Conservation (phyloP, 1,140 invertebrate genomes). For the Listronotus oregonensis region DNA sequence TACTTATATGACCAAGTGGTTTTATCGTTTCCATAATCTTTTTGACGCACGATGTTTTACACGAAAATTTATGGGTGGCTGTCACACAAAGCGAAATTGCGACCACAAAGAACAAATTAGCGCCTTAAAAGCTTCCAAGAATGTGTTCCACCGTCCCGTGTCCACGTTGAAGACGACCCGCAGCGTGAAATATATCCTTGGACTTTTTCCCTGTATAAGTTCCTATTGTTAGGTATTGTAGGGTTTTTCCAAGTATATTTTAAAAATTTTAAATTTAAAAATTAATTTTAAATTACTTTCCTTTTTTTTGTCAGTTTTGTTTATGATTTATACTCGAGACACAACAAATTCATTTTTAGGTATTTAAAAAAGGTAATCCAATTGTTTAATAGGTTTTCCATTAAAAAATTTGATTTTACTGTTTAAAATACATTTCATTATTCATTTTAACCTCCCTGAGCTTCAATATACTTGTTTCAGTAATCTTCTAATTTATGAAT, state of each 20-base stretch:
- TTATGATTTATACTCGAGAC: too few relatives aligned
- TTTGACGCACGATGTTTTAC: slow-evolving; percentile 23
- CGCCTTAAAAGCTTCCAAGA: slow-evolving; percentile 39
- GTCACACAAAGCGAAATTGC: slow-evolving; percentile 35
- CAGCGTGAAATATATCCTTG: slow-evolving; percentile 40
- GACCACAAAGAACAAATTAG: slow-evolving; percentile 40
- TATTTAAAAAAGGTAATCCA: too few relatives aligned
- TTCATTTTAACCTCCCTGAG: too few relatives aligned
- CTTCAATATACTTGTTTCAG: too few relatives aligned
- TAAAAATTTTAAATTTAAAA: too few relatives aligned
- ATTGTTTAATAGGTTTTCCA: too few relatives aligned
- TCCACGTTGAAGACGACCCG: slow-evolving; percentile 37
- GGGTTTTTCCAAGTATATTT: slow-evolving; percentile 4
- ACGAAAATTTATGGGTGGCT: slow-evolving; percentile 23
- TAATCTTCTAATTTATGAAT: too few relatives aligned
- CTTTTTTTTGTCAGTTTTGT: too few relatives aligned
- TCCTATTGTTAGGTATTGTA: slow-evolving; percentile 21
- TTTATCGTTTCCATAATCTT: slow-evolving; percentile 33
- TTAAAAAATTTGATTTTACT: too few relatives aligned
- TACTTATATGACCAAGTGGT: slow-evolving; percentile 20
- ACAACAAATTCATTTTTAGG: too few relatives aligned
- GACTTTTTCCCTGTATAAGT: slow-evolving; percentile 25
- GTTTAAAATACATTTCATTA: too few relatives aligned
- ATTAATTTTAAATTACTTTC: too few relatives aligned
- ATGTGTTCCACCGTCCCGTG: slow-evolving; percentile 31